Evolutionary conservation across 2,797 vertebrate species (phyloP), one percentile per base, ranked within the genome.

Genomic region (Takifugu rubripes): DNA sequence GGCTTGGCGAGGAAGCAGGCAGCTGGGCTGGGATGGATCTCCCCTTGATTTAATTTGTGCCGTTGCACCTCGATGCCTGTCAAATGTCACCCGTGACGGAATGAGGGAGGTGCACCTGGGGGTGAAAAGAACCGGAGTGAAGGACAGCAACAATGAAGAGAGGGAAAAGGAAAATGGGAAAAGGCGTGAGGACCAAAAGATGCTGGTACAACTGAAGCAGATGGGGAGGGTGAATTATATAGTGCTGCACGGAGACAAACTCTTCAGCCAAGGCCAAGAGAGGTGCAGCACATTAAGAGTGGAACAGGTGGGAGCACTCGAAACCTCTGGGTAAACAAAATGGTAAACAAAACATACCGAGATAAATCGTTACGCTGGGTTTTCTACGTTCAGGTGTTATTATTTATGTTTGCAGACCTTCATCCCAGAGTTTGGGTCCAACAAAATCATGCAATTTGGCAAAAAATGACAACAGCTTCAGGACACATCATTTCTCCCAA

Each of bases 1-100:
- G 45, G 69, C 52, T 66, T 75, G 77, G 62, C 59, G 36, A 72
- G 72, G 33, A 33, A 33, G 33, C 33, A 8, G 33, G 33, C 33
- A 8, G 33, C 33, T 1, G 33, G 11, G 27, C 27, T 8, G 33
- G 33, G 33, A 10, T 33, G 33, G 33, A 33, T 33, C 73, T 60
- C 61, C 43, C 76, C 66, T 72, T 66, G 67, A 67, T 67, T 79
- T 68, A 50, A 49, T 68, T 70, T 51, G 42, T 17, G 45, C 52
- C 61, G 63, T 54, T 69, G 61, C 59, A 12, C 77, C 66, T 68
- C 46, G 52, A 62, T 72, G 45, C 53, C 58, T 52, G 45, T 51
- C 62, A 56, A 51, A 49, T 33, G 0, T 48, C 4, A 11, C 49
- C 0, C 3, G 3, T n/a, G 17, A 53, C 43, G 50, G 14, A 27